Conservation (phyloP, 2,888 invertebrate genomes). For the Apeira syringaria region DNA sequence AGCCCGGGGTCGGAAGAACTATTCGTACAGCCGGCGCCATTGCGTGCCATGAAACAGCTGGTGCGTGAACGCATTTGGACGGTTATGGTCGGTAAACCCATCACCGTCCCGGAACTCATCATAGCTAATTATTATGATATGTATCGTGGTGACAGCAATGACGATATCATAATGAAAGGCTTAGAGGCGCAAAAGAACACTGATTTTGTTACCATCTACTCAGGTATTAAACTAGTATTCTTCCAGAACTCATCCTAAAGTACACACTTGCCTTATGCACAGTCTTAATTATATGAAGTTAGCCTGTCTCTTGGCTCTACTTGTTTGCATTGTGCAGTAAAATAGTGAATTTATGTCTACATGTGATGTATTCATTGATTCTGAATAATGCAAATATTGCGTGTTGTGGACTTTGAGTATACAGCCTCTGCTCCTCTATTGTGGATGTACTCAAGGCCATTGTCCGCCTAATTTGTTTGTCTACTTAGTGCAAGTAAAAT, state of each 20-base stretch:
- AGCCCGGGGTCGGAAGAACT: constrained; percentile 3
- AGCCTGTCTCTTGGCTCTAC: not conserved
- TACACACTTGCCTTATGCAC: constrained; percentile 5
- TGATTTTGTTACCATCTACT: constrained; percentile 1
- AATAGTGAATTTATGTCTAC: not conserved
- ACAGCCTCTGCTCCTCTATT: too few species aligned
- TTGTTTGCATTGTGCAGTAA: constrained; percentile 3
- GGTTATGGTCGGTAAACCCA: constrained; percentile 53
- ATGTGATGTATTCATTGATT: not conserved
- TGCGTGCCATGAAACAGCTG: constrained; percentile 53
- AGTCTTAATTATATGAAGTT: constrained; percentile 1
- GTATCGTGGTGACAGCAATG: constrained; percentile 47
- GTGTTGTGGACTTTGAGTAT: too few species aligned
- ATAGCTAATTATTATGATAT: constrained; percentile 47
- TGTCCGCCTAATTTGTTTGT: too few species aligned
- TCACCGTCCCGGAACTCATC: constrained; percentile 43
- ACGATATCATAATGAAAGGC: constrained; percentile 48
- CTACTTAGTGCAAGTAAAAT: too few species aligned
- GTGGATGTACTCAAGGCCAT: too few species aligned
- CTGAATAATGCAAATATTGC: constrained; percentile 9
- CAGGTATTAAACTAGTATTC: constrained; percentile 26
- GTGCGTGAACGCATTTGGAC: constrained; percentile 58
- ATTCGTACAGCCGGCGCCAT: not conserved
- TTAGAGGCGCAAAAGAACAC: constrained; percentile 2
- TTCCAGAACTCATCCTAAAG: constrained; percentile 1